Evolutionary conservation across 1,140 invertebrate genomes (phyloP), one percentile per base, ranked within the genome.

Genomic region (Drosophila navojoa): DNA sequence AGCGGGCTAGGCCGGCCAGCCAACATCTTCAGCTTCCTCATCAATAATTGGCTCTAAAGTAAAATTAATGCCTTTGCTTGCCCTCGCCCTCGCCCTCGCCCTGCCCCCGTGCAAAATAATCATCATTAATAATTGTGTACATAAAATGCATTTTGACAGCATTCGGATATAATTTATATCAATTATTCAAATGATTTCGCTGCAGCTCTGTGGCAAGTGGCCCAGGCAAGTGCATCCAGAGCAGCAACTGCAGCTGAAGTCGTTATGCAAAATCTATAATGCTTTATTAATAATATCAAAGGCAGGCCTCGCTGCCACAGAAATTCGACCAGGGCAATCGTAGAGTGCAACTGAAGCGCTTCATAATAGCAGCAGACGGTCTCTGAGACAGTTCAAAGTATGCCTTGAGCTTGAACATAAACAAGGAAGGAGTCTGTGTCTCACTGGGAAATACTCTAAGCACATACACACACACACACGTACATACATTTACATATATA

Each of bases 151-250:
- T 89, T 87, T 79, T 89, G 84, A 82, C 82, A 89, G 79, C 79
- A 89, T 63, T 89, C 62, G 79, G 70, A 80, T 77, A 76, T 74
- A 71, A 87, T 89, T 87, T 79, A 87, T 89, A 82, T 87, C 82
- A 82, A 84, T 87, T 87, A 87, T 79, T 77, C 66, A 72, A 77
- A 70, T 68, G 75, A 69, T 74, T 77, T 44, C 42, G 57, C 49
- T 73, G 10, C 32, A 57, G 13, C 35, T 16, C 4, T 27, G 2
- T 27, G 25, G 25, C 25, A n/a, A n/a, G n/a, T n/a, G n/a, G 25
- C 25, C 25, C 29, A 32, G 29, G 29, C 29, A 32, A 44, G 9
- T 22, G 22, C 45, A 49, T 57, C 16, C 25, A 29, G 57, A 70
- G 40, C 32, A 50, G 40, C 32, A 32, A 16, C 10, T 25, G 22